Evolutionary conservation across 2,888 invertebrate species (phyloP), one percentile per base, ranked within the genome.

Genomic region (Lasioglossum oenotherae): DNA sequence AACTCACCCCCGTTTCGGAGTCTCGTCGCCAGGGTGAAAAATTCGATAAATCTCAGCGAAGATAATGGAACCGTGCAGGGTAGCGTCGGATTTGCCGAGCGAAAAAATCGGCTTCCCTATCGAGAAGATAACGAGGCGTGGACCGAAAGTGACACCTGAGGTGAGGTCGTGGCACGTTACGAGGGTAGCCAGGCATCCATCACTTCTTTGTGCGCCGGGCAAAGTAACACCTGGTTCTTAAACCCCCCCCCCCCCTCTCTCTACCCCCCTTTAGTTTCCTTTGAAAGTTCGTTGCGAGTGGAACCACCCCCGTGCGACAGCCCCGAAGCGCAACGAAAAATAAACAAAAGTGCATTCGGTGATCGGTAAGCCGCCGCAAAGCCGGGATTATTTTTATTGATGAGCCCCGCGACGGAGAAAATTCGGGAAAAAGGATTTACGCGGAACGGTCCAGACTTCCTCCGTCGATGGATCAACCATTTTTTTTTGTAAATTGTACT

Each of bases 211-310:
- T 91, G 82, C 89, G 87, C 85, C 83, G 8, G n/a, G 85, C 88
- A 88, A 90, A 92, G 92, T 93, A 93, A 93, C 94, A 94, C 94
- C 94, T 94, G 94, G 93, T 92, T 91, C 91, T 92, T 92, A 92
- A 88, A 88, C 86, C 86, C 79, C 80, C 87, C 83, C 84, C 87
- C 31, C 79, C 71, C 69, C 46, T 77, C 69, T 74, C 76, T n/a
- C n/a, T n/a, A n/a, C n/a, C 79, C 75, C 86, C 89, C 87, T 53
- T 84, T 84, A 77, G 87, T 46, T 85, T 69, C 88, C 83, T 88
- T 90, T 90, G 82, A 89, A 86, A 81, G 79, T 86, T 78, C 74
- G 71, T 41, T 67, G 53, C 81, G 77, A 81, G 76, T 88, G 87
- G 83, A 89, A 89, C 89, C 89, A 89, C 91, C 89, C 90, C 89